Conservation (phyloP, 2,113 vertebrate genomes). For the Bubo bubo region DNA sequence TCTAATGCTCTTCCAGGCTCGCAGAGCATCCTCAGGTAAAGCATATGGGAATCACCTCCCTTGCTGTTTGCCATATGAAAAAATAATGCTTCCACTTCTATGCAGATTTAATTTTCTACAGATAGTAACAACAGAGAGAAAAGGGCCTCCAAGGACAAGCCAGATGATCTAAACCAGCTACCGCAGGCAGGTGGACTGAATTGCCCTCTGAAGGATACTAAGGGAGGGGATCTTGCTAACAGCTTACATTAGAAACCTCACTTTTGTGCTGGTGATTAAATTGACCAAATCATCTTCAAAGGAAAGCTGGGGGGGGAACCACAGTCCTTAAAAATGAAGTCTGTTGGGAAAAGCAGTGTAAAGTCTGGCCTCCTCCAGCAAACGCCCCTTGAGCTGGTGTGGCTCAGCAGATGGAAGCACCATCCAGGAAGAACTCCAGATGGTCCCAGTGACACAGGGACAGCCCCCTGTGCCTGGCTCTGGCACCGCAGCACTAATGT, state of each 20-base stretch:
- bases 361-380: background rate
- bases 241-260: background rate
- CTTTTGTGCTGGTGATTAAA: background rate
- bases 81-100: background rate
- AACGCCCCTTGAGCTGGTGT: background rate
- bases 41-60: background rate
- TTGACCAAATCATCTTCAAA: background rate
- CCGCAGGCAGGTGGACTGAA: background rate
- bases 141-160: background rate
- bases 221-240: background rate
- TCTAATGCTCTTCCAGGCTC: background rate
- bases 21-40: background rate
- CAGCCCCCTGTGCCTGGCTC: background rate
- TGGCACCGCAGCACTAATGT: background rate
- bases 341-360: background rate
- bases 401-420: background rate
- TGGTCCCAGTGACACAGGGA: background rate
- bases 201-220: background rate
- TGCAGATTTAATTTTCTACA: conserved; percentile 6
- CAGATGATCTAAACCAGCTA: background rate
- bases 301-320: background rate
- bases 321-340: background rate
- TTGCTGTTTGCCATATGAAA: background rate
- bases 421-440: background rate
- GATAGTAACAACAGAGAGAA: background rate